Evolutionary conservation across 2,113 vertebrate genomes (phyloP), one percentile per base, ranked within the genome.

Genomic region (Rhea pennata): DNA sequence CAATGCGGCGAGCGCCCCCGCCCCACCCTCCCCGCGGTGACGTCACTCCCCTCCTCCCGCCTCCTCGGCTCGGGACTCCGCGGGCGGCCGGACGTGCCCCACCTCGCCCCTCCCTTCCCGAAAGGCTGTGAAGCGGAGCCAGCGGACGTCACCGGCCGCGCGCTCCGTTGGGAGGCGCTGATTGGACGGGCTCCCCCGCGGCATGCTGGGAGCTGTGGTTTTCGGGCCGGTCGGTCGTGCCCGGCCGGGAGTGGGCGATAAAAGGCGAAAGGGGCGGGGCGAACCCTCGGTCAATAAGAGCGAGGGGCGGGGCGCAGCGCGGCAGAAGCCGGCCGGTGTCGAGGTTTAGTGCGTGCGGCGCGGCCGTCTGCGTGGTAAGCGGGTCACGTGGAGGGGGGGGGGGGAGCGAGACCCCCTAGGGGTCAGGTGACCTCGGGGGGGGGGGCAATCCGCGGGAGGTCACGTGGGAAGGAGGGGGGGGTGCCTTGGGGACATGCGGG

Each of bases 181-280:
- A n/a, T n/a, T n/a, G 15, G 27, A 48, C 1, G 50, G 15, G 40
- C 6, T 36, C 19, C 31, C 67, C 87, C 75, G n/a, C 9, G 13
- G 84, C 4, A 8, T 29, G 53, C 82, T 64, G 88, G 95, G 93
- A 87, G 77, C 4, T 76, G 93, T 89, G 31, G 95, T 95, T 69
- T 42, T 17, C 8, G 16, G 15, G 1, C 10, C 4, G 4, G 19
- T 7, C 26, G 26, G 26, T 7, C 12, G 26, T n/a, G 54, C 8
- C 7, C 4, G 1, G 19, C 2, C 3, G 5, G 7, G 29, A 15
- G 7, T 2, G 11, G 54, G 26, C 26, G 54, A 29, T 9, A 9
- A 0, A 1, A 2, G 12, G 11, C 0, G 6, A 21, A 19, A 33
- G 27, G 44, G 93, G 94, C 84, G 84, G 51, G 27, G 74, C 69